phyloP scores from a whole-genome alignment of 1,140 invertebrate species.

The Tetragnatha versicolor region DNA sequence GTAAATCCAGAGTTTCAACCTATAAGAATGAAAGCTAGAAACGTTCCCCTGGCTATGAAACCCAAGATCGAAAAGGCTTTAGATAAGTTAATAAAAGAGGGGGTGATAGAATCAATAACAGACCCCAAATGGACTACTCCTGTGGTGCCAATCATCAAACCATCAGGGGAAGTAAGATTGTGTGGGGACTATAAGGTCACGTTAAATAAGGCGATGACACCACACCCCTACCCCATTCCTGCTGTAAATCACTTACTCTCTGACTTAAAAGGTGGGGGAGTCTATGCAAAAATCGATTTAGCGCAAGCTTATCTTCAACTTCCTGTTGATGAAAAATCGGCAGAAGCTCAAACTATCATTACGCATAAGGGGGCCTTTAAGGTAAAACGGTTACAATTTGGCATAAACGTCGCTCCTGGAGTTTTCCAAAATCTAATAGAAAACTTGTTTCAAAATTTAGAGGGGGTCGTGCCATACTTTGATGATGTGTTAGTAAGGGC shows the following conservation, averaged over 20 bases:
- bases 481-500: background rate
- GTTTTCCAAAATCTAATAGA: too few relatives aligned
- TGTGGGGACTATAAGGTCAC: constrained; percentile 63
- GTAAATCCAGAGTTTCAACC: background rate
- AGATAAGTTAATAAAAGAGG: constrained; percentile 12
- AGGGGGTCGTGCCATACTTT: background rate
- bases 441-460: too few relatives aligned
- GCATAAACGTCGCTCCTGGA: too few relatives aligned
- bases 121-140: constrained; percentile 62
- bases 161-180: constrained; percentile 60
- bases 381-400: too few relatives aligned
- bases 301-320: too few relatives aligned
- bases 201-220: constrained; percentile 59
- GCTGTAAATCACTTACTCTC: too few relatives aligned
- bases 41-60: too few relatives aligned
- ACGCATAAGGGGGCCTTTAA: too few relatives aligned
- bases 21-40: too few relatives aligned
- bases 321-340: too few relatives aligned
- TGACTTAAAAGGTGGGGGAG: background rate
- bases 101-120: constrained; percentile 57
- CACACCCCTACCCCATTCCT: background rate
- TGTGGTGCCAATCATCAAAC: constrained; percentile 63
- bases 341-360: too few relatives aligned
- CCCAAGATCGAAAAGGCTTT: background rate
- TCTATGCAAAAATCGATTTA: constrained; percentile 58